Evolutionary conservation across 1,140 invertebrate species (phyloP).

Genomic region (Pseudachorutes palmiensis): DNA sequence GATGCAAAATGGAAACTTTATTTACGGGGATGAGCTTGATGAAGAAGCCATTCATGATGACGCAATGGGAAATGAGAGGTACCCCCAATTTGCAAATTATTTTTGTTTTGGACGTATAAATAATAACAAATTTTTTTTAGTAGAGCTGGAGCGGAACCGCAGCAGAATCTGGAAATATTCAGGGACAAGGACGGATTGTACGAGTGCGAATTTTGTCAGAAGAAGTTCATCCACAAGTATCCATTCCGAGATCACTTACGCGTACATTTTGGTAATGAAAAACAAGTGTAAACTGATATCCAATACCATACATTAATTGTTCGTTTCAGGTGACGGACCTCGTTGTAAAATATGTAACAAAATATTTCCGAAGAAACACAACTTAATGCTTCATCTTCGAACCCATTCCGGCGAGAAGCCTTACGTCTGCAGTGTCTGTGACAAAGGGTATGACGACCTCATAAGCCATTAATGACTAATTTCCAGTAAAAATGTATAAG

Average conservation of each 20-base stretch:
- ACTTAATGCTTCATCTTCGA: constrained; percentile 64
- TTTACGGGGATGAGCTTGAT: constrained; percentile 9
- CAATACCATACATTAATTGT: constrained; percentile 7
- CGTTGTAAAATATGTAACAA: constrained; percentile 32
- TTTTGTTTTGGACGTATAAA: too few species aligned
- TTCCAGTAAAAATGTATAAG: background rate
- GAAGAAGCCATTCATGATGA: background rate
- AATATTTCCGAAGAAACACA: constrained; percentile 36
- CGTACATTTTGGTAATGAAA: constrained; percentile 30
- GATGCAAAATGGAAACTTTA: background rate
- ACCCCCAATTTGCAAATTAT: too few species aligned
- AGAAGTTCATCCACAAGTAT: constrained; percentile 37
- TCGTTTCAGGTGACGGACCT: constrained; percentile 32
- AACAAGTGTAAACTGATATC: background rate
- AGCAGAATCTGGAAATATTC: constrained; percentile 21
- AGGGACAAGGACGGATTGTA: constrained; percentile 33
- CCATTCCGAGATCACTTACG: constrained; percentile 36
- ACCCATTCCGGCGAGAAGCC: constrained; percentile 67
- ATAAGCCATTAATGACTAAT: background rate
- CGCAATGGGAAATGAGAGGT: background rate
- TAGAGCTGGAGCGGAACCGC: background rate
- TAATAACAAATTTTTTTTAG: too few species aligned
- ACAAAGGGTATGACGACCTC: constrained; percentile 47
- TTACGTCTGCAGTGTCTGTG: constrained; percentile 69
- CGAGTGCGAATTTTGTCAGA: constrained; percentile 34